Base-by-base conservation (phyloP, 2,797 vertebrate species). In the Aldrovandia affinis region DNA sequence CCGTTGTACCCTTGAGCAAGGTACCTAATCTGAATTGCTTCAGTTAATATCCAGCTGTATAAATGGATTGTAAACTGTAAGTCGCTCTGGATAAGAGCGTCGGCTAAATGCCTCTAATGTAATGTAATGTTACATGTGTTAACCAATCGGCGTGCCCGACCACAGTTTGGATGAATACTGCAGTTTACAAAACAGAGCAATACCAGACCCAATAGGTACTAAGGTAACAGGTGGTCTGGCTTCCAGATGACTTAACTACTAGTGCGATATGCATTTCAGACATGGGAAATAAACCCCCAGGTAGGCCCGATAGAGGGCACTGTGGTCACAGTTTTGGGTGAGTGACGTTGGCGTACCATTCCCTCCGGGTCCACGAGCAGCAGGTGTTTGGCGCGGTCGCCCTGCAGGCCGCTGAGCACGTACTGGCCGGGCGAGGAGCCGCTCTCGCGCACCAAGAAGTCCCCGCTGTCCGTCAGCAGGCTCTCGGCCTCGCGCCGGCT, bases 391-490 rank as follows among this genome's bases (percentile, higher is more conserved):
- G 96, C 96, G 14, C 95, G 95, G 84, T 93, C 95, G 89, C 96
- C 96, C 88, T 98, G 97, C 84, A 97, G 93, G n/a, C 97, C 97
- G 33, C 97, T 98, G 90, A 99, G 94, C 2, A 99, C 97, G 50
- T 97, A 98, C 82, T 98, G 97, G 84, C 97, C 96, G 47, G 96
- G 94, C 83, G 96, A 96, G 0, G 96, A 96, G 80, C 92, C 93
- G 88, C 97, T 98, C 90, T 98, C 97, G 86, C 97, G 93, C 87
- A 98, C 96, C 93, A 99, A 91, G 91, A 98, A 98, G 89, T 99
- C 97, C 2, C 97, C 97, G 0, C 96, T 96, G 0, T 95, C 96
- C 80, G 94, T 92, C 81, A 99, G 93, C 44, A 98, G 96, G 8
- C 92, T 96, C 89, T 99, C 97, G 0, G 97, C 97, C 78, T 95